Percentiles rank a stretch among this genome's conserved stretches.
Evolutionary conservation across 2,797 vertebrate genomes (phyloP).

Genomic region (Phylloscopus collybita): DNA sequence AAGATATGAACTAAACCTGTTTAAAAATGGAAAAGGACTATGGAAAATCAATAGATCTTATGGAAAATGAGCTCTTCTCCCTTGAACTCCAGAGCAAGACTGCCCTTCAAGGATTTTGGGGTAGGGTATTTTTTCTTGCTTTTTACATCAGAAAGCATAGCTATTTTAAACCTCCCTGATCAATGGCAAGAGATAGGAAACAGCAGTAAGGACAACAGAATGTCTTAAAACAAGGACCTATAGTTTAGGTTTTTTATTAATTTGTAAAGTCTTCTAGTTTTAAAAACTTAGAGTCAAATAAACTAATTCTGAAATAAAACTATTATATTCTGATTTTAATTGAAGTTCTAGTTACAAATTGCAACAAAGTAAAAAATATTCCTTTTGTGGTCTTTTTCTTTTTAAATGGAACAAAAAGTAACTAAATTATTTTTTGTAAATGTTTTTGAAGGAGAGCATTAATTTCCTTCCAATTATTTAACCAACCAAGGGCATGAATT

Average conservation of each 20-base stretch:
- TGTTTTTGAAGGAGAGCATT: neutral
- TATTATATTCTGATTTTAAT: neutral
- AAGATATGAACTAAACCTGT: neutral
- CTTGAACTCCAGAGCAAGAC: neutral
- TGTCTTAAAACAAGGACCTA: neutral
- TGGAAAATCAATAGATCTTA: neutral
- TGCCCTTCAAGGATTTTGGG: neutral
- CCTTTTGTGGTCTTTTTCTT: neutral
- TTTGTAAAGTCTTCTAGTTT: neutral
- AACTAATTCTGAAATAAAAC: neutral
- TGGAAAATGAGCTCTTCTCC: neutral
- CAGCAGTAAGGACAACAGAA: neutral
- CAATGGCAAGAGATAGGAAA: neutral
- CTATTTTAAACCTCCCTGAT: neutral
- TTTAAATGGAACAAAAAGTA: neutral
- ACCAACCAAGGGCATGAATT: neutral
- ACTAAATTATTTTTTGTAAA: neutral
- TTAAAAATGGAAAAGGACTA: neutral
- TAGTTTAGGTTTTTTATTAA: neutral
- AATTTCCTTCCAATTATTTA: neutral
- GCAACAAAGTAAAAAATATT: neutral
- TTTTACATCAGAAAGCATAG: neutral
- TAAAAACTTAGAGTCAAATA: neutral
- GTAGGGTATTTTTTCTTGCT: accelerated
- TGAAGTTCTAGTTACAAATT: neutral